Conservation (phyloP, 1,140 invertebrate species). For the Panagrolaimus sp. region DNA sequence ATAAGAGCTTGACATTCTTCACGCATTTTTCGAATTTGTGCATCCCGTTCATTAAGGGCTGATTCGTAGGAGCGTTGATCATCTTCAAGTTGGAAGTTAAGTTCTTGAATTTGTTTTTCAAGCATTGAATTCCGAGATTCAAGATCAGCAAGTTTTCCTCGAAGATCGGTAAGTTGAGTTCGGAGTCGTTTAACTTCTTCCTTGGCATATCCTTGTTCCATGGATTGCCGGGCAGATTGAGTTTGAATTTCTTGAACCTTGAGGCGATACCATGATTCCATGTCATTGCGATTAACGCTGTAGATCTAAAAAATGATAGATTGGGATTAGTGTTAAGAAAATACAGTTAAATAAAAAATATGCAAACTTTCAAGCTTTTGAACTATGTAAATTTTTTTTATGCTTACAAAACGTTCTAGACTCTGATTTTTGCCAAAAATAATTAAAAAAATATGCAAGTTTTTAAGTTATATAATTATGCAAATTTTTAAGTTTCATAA, state of each 20-base stretch:
- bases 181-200: conserved; percentile 63
- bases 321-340: too few relatives aligned
- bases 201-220: conserved; percentile 61
- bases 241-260: conserved; percentile 63
- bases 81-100: conserved; percentile 61
- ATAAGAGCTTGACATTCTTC: conserved; percentile 61
- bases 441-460: too few relatives aligned
- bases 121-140: conserved; percentile 62
- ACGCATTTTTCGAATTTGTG: conserved; percentile 59
- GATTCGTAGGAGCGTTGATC: conserved; percentile 57
- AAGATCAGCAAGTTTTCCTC: conserved; percentile 61
- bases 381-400: too few relatives aligned
- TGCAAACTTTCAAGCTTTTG: too few relatives aligned
- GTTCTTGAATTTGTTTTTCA: conserved; percentile 61
- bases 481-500: too few relatives aligned
- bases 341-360: too few relatives aligned
- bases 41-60: conserved; percentile 52
- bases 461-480: too few relatives aligned
- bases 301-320: conserved; percentile 51
- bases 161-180: conserved; percentile 60
- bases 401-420: too few relatives aligned
- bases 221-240: conserved; percentile 61
- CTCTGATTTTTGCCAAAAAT: too few relatives aligned
- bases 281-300: conserved; percentile 61
- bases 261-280: conserved; percentile 58